Percentiles rank a stretch among this genome's conserved stretches.
Conservation (phyloP, 2,888 invertebrate genomes). For the Diachrysia chrysitis region DNA sequence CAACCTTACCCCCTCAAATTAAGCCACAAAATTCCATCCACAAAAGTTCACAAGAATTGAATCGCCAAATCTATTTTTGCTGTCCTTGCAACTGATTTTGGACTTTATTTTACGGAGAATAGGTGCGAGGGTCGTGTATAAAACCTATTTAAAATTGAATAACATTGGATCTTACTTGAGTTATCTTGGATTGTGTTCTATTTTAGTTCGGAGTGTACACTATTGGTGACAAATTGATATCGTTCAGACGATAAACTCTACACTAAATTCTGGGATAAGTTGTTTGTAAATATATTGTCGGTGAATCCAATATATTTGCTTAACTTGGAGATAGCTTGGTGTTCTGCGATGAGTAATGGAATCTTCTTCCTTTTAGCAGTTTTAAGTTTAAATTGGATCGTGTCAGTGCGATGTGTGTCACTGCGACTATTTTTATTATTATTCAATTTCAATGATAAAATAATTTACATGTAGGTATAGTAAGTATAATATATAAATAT, state of each 20-base stretch:
- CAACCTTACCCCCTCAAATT: conserved; percentile 38
- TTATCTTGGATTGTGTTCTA: conserved; percentile 66
- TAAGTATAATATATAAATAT: no score
- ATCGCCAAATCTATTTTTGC: conserved; percentile 10
- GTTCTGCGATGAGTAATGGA: conserved; percentile 10
- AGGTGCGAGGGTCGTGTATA: neutral
- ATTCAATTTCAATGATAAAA: no score
- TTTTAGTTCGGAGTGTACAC: conserved; percentile 65
- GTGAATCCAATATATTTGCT: conserved; percentile 29
- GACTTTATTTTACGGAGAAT: neutral
- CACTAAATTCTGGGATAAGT: conserved; percentile 34
- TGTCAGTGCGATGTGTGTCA: no score
- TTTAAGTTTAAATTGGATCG: neutral
- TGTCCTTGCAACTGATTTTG: conserved; percentile 11
- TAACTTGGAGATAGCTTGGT: conserved; percentile 13
- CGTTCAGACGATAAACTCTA: conserved; percentile 36
- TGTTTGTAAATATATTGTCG: conserved; percentile 35
- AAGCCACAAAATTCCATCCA: conserved; percentile 14
- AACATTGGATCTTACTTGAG: conserved; percentile 62
- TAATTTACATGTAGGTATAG: no score
- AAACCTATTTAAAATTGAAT: conserved; percentile 29
- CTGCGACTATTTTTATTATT: neutral
- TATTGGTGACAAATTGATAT: conserved; percentile 70
- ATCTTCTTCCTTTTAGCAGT: neutral
- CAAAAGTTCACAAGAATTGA: conserved; percentile 13